These are phyloP conservation scores for Sapayoa aenigma DNA, from an alignment of 2,113 vertebrate species.

Conservation along the genomic window DNA sequence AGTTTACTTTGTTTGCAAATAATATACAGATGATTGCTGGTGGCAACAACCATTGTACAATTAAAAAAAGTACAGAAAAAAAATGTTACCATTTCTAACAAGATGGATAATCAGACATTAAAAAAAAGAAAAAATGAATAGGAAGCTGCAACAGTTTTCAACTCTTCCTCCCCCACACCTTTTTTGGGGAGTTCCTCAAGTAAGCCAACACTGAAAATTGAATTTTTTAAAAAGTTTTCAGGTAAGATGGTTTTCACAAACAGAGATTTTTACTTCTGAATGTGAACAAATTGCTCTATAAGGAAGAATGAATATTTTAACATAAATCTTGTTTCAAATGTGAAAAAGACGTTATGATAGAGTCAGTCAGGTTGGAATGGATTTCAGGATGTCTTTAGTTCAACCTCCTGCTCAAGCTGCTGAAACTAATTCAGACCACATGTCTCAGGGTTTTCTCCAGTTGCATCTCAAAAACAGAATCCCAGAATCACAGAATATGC, in stretches of 20 bases:
- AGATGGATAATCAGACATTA: neutral
- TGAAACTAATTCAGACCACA: neutral
- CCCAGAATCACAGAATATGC: neutral
- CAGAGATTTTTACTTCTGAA: neutral
- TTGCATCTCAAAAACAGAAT: neutral
- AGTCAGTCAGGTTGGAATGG: neutral
- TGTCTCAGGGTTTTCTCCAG: neutral
- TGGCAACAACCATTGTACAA: neutral
- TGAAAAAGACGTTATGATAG: neutral
- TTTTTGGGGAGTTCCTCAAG: neutral
- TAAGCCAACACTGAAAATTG: neutral
- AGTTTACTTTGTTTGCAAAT: neutral
- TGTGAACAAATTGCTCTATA: neutral
- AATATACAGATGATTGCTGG: neutral
- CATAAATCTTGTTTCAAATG: neutral
- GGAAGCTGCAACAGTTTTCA: neutral
- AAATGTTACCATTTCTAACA: neutral
- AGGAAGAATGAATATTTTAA: neutral
- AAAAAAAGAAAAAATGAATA: neutral
- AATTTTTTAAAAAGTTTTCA: neutral
- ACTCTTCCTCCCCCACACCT: fast-evolving
- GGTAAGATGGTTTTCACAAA: neutral
- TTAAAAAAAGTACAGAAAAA: neutral
- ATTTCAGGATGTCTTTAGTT: neutral
- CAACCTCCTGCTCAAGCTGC: neutral